Base-by-base conservation (phyloP, 2,888 invertebrate species). In the Drosophila meridiana region DNA sequence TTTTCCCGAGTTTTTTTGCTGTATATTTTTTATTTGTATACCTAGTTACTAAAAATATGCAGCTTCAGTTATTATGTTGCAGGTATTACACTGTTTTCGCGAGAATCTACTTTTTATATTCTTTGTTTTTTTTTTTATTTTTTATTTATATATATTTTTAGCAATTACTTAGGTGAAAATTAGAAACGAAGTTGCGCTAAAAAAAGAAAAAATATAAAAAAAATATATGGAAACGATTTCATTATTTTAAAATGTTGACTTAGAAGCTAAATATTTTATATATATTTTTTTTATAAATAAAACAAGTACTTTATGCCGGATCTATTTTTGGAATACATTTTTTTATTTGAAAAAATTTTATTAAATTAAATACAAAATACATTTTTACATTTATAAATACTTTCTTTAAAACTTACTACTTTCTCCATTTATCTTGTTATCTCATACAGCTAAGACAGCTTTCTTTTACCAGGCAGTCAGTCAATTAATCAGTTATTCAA, bases 11-110 rank as follows among this genome's bases (percentile, higher is more conserved):
- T 28, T 13, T 48, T 28, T 8, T 30, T 42, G 34, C 6, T 30
- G 36, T 28, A 20, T 52, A 42, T 55, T 26, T 28, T 34, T 32
- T 32, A 20, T 50, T 42, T 42, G 34, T 50, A 30, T 60, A 48
- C 9, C 40, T 48, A 34, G 43, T 60, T 60, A 34, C 47, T 42
- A 61, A 61, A 66, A 61, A 69, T 60, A 11, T 50, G 55, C 43
- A 65, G 48, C 43, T 60, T 48, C 60, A 26, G 14, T 32, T 32
- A 50, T 60, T 60, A 60, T 50, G 14, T 42, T 50, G 60, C 60
- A 20, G 40, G 40, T 40, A 32, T 26, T 50, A 20, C 20, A 40
- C 32, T 40, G 3, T 8, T 38, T 38, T 28, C 28, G 34, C 4
- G 7, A 32, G 28, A 43, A 34, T 26, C 32, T n/a, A n/a, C 40